Base-by-base conservation (phyloP, 2,113 vertebrate species). In the Paedocypris sp. region DNA sequence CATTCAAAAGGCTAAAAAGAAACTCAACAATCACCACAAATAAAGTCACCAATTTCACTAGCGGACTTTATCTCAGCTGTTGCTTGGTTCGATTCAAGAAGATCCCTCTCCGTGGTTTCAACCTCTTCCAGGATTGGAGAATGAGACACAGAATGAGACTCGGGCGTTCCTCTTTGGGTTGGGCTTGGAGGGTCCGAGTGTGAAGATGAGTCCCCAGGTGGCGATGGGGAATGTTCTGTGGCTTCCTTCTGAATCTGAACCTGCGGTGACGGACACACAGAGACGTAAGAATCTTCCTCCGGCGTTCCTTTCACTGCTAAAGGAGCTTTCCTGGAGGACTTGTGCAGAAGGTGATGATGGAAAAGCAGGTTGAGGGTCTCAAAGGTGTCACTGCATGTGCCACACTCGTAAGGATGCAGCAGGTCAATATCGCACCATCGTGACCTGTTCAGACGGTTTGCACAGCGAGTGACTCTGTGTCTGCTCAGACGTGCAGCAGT, bases 361-460 rank as follows among this genome's bases (percentile, higher is more conserved):
- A 85, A 86, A 16, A 87, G 66, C 66, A 80, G 36, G 42, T 85
- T 83, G 2, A 84, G 60, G 19, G 73, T 81, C 56, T 68, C 79
- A 48, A 84, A 86, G 64, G 73, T 79, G 64, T 77, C 42, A 6
- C 66, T 63, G 51, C 86, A 87, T 39, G 74, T 77, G 6, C 79
- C 82, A 28, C 85, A 87, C 15, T 82, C 77, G 43, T 86, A 86
- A 35, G 83, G 83, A 67, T 78, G 71, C 11, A 65, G 63, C 19
- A 45, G 36, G 8, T 70, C 59, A 19, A 39, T 12, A 6, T 46
- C 47, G 15, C 23, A 41, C n/a, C n/a, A n/a, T 13, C 35, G 45
- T 3, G 28, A 49, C 36, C 56, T 26, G 28, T 49, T 48, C 35
- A 43, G 64, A 8, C 31, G 2, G 46, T 43, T 35, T 7, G 33